phyloP scores from a whole-genome alignment of 2,797 vertebrate species.

The Crenuchus spilurus region DNA sequence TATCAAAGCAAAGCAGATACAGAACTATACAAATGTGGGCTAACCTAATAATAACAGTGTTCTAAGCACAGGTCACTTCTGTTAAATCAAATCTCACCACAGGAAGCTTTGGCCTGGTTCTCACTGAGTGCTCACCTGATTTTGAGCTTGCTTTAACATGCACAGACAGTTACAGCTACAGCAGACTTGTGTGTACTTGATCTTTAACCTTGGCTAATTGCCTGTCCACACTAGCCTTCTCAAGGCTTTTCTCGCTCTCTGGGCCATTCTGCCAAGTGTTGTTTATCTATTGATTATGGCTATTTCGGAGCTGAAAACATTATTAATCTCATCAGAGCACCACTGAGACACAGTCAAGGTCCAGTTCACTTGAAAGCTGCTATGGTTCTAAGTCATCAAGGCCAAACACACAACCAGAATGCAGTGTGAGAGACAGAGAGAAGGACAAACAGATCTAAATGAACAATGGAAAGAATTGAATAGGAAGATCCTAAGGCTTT shows the following conservation, averaged over 20 bases:
- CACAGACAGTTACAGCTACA: not conserved
- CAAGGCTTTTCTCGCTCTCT: conserved; percentile 39
- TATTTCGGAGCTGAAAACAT: conserved; percentile 71
- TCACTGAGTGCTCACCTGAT: not conserved
- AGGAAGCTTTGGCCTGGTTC: not conserved
- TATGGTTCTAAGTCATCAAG: not conserved
- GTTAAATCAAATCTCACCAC: not conserved
- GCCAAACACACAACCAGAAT: not conserved
- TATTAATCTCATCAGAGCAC: conserved; percentile 75
- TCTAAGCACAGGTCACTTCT: too few species aligned
- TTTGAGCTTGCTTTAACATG: not conserved
- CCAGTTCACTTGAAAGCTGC: conserved; percentile 71
- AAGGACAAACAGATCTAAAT: not conserved
- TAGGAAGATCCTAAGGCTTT: too few species aligned
- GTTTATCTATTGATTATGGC: conserved; percentile 70
- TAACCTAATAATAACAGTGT: too few species aligned
- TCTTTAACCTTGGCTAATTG: conserved; percentile 63
- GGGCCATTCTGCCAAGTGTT: not conserved
- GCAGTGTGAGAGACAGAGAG: not conserved
- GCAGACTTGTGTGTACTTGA: conserved; percentile 27
- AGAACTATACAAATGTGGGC: too few species aligned
- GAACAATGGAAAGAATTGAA: too few species aligned
- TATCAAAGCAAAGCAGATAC: too few species aligned
- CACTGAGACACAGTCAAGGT: conserved; percentile 61
- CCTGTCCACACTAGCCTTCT: conserved; percentile 54